A percentile compares a stretch with the other conserved stretches of the same genome.
phyloP scores from a whole-genome alignment of 2,797 vertebrate genomes.

The Prunella strophiata region DNA sequence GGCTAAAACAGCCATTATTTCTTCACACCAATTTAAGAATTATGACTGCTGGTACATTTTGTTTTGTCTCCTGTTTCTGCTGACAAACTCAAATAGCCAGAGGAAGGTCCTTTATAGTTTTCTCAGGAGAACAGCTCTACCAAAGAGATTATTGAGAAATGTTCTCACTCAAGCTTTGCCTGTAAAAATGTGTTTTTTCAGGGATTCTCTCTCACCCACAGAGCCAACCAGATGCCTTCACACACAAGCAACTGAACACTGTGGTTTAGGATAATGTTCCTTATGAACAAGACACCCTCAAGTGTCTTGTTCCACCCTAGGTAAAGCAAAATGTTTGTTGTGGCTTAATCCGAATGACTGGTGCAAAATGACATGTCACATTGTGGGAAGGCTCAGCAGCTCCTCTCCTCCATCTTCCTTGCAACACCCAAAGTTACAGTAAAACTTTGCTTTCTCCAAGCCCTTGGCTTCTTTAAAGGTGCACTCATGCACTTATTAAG shows the following conservation, averaged over 20 bases:
- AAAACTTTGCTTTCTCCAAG: background rate
- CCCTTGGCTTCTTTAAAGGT: background rate
- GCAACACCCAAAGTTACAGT: background rate
- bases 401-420: background rate
- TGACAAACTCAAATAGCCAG: constrained; percentile 25
- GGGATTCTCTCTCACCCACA: background rate
- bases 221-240: background rate
- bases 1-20: constrained; percentile 28
- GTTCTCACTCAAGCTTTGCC: constrained; percentile 23
- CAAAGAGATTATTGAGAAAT: constrained; percentile 42
- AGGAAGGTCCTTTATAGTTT: constrained; percentile 27
- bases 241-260: background rate
- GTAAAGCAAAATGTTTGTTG: background rate
- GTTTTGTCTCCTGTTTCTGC: constrained; percentile 41
- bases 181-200: background rate
- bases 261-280: background rate
- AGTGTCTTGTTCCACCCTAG: background rate
- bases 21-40: constrained; percentile 41
- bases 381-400: background rate
- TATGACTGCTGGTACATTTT: constrained; percentile 28
- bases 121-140: constrained; percentile 34
- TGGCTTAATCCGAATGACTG: background rate
- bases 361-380: background rate
- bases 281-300: background rate
- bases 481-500: background rate